Conservation (phyloP, 2,113 vertebrate genomes). For the Opisthocomus hoazin region DNA sequence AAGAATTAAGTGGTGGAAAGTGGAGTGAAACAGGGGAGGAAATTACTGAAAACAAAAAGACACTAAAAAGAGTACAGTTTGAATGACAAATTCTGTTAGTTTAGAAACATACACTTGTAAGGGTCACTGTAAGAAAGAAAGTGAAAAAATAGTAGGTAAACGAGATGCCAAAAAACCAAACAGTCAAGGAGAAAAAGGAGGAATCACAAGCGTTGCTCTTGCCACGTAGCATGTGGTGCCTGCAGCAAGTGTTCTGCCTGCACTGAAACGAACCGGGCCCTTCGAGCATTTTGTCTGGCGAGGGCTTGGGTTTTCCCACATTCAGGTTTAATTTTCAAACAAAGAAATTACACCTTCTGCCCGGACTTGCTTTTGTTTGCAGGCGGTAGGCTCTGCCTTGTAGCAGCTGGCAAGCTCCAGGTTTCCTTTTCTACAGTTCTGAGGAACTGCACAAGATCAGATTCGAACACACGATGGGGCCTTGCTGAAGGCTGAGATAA, state of each 20-base stretch:
- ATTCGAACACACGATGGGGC: not conserved
- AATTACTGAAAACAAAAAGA: not conserved
- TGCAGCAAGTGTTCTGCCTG: not conserved
- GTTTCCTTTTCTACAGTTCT: accelerated
- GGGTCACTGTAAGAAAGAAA: not conserved
- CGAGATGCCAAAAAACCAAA: not conserved
- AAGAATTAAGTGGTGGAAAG: not conserved
- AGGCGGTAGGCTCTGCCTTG: not conserved
- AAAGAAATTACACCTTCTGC: not conserved
- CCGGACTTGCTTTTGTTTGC: not conserved
- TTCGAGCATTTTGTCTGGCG: not conserved
- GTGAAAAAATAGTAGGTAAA: not conserved
- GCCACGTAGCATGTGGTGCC: not conserved
- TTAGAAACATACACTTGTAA: not conserved
- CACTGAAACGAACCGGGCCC: not conserved
- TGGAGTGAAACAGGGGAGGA: not conserved
- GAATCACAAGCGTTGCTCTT: not conserved
- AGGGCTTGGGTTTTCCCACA: not conserved
- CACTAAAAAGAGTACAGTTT: not conserved
- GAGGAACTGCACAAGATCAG: not conserved
- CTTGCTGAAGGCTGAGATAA: not conserved
- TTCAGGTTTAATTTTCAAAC: not conserved
- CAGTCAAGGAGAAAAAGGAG: not conserved
- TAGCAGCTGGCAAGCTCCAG: not conserved
- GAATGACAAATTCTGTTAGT: not conserved